Base-by-base conservation (phyloP, 1,140 invertebrate genomes). In the Pinna nobilis region DNA sequence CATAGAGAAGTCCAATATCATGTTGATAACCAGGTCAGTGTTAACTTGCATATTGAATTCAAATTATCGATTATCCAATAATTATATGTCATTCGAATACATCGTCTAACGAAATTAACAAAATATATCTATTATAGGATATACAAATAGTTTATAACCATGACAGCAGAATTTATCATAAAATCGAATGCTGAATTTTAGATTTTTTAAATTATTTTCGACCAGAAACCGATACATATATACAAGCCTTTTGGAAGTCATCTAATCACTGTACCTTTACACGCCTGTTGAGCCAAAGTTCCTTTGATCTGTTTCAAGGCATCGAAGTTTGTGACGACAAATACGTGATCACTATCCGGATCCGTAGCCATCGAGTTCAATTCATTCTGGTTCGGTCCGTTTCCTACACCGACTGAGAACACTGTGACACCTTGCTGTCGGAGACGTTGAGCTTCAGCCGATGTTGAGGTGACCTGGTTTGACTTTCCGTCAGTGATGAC, bases 401-500 rank as follows among this genome's bases (percentile, higher is more conserved):
- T 50, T n/a, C 84, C 84, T 28, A 87, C 79, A 33, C 86, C 86
- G 47, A 87, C 76, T 30, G 83, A 78, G 60, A 86, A 80, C 5
- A 87, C 74, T 0, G 77, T 87, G 37, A 86, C 76, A 9, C 84
- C 82, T 3, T 73, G 41, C n/a, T 81, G 72, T 37, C 77, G 33
- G 0, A 75, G 32, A 20, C 49, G 68, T 60, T 77, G 63, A 15
- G 82, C 82, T 30, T 82, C 82, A 25, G 72, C 49, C 20, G 73
- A 68, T 15, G 82, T 82, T 5, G 63, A 47, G 11, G 70, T 53
- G 1, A 60, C 39, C 35, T 57, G 75, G 55, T 80, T 78, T 0
- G 87, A 88, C 55, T 71, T 75, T 39, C 87, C 87, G 55, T 88
- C 87, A 11, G 87, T 88, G 11, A 88, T 60, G 15, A 88, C 76